Evolutionary conservation across 2,888 invertebrate species (phyloP).

Genomic region (Cryptosula pallasiana): DNA sequence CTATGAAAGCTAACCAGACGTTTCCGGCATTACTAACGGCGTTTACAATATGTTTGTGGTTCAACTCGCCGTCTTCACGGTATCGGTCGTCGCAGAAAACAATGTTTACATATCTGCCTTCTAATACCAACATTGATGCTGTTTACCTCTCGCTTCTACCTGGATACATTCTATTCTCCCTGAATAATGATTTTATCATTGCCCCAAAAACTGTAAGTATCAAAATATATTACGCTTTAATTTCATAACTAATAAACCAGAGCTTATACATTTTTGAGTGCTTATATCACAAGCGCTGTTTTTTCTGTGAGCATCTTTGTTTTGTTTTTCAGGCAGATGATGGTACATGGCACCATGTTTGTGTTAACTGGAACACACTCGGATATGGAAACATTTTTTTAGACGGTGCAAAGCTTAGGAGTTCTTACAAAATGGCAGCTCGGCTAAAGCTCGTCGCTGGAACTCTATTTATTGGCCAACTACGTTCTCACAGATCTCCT

Average conservation of each 20-base stretch:
- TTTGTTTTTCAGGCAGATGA: not conserved
- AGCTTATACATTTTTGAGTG: no score
- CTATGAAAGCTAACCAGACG: slow-evolving; percentile 15
- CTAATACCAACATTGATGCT: not conserved
- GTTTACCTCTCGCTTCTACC: not conserved
- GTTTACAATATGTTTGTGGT: not conserved
- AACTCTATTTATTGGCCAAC: slow-evolving; percentile 11
- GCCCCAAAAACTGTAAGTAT: not conserved
- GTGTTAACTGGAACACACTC: not conserved
- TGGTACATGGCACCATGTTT: slow-evolving; percentile 2
- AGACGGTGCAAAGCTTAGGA: not conserved
- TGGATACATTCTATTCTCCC: not conserved
- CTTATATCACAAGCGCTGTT: no score
- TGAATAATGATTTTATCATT: slow-evolving; percentile 13
- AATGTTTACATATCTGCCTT: not conserved
- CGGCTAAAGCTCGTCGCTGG: not conserved
- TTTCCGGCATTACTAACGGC: slow-evolving; percentile 1
- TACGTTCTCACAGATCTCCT: not conserved
- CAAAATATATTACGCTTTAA: no score
- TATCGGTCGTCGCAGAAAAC: not conserved
- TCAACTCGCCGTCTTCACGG: not conserved
- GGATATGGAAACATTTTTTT: slow-evolving; percentile 16
- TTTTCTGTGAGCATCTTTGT: no score
- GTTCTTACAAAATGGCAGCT: not conserved
- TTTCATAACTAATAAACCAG: no score